Conservation (phyloP, 2,797 vertebrate genomes). For the Lutjanus argentimaculatus region DNA sequence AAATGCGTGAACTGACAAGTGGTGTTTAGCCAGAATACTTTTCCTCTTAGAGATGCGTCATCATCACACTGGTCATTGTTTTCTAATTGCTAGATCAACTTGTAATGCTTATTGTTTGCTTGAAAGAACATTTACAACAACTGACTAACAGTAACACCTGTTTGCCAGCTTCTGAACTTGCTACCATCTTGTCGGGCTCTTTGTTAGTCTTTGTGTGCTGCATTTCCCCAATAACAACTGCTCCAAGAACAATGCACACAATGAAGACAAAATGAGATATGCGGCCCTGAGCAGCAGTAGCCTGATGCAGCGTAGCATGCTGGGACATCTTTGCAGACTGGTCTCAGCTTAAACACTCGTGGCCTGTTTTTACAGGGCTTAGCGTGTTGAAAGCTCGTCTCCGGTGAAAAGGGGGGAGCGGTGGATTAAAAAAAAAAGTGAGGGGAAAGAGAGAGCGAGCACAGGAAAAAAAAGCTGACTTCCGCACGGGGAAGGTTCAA, state of each 20-base stretch:
- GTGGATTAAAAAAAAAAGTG: constrained; percentile 30
- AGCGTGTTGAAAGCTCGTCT: constrained; percentile 75
- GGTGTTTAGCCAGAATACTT: not conserved
- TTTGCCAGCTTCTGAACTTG: not conserved
- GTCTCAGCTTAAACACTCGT: constrained; percentile 70
- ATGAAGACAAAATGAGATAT: not conserved
- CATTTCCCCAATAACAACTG: not conserved
- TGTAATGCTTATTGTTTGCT: not conserved
- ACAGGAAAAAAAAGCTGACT: constrained; percentile 62
- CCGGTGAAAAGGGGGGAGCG: constrained; percentile 45
- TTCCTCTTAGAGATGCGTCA: not conserved
- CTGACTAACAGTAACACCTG: not conserved
- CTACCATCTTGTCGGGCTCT: not conserved
- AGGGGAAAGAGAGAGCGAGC: constrained; percentile 44
- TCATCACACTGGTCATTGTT: not conserved
- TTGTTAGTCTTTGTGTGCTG: not conserved
- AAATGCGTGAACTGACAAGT: not conserved
- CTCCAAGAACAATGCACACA: not conserved
- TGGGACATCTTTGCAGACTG: constrained; percentile 78
- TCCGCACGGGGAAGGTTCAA: constrained; percentile 67
- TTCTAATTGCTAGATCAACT: too few relatives aligned
- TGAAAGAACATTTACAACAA: not conserved
- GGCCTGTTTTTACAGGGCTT: constrained; percentile 71
- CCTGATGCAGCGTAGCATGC: constrained; percentile 49
- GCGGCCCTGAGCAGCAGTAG: constrained; percentile 1